Evolutionary conservation across 2,113 vertebrate genomes (phyloP), one percentile per base, ranked within the genome.

Genomic region (Picathartes gymnocephalus): DNA sequence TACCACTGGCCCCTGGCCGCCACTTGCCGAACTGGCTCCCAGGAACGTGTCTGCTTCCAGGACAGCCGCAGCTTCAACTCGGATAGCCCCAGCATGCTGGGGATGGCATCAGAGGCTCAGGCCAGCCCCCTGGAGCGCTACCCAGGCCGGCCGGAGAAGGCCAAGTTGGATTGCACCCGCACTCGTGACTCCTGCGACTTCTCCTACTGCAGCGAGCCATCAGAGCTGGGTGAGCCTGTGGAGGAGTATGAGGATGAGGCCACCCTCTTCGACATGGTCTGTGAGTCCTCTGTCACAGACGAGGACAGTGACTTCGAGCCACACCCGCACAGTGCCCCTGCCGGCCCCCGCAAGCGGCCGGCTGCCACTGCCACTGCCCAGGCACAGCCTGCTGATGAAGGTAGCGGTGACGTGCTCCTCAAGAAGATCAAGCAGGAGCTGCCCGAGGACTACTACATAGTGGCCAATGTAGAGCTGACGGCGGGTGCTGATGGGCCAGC

Each of bases 361-460:
- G 3, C 96, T 57, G 45, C 97, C 14, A 5, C 27, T 60, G 97
- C 68, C 95, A 84, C 30, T 95, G 93, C 97, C 58, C 98, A 97
- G 53, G 77, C 95, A 5, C 98, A 98, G 79, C 90, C 97, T 2
- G 70, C 97, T 0, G 98, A 98, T 1, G 98, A 98, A 62, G 93
- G 96, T 7, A 81, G 97, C 7, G 83, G 69, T 4, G 98, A 99
- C 22, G 97, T 98, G 23, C 92, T 97, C 3, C 97, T 98, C 79
- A 99, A 99, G 96, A 99, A 98, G 92, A 98, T 99, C 86, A 99
- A 99, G 94, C 98, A 99, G 85, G 99, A 99, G 93, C 97, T 97
- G 44, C 98, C 98, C 0, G 99, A 99, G 92, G 98, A 99, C 94
- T 98, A 98, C 93, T 98, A 98, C 56, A 98, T 98, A 15, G 98